phyloP scores from a whole-genome alignment of 2,888 invertebrate species.

The Miltochrista miniata region DNA sequence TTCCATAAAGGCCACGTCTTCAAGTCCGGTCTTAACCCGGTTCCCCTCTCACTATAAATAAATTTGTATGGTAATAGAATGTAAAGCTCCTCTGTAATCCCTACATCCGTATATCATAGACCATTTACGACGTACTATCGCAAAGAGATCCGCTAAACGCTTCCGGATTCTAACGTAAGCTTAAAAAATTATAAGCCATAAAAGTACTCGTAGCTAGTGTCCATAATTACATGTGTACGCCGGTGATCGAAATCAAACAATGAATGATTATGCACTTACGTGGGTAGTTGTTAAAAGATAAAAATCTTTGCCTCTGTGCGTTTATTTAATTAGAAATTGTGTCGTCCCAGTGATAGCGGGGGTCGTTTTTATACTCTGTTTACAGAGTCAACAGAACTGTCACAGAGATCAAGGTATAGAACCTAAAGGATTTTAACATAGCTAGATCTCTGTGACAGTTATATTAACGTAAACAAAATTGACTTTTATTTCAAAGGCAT shows the following conservation, averaged over 20 bases:
- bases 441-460: too few species aligned
- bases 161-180: background rate
- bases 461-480: too few species aligned
- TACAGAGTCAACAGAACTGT: too few species aligned
- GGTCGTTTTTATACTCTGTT: too few species aligned
- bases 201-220: constrained; percentile 5
- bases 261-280: constrained; percentile 43
- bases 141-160: background rate
- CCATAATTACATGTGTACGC: constrained; percentile 21
- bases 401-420: too few species aligned
- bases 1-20: too few species aligned
- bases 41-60: too few species aligned
- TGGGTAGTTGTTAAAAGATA: constrained; percentile 43
- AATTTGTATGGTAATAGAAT: too few species aligned
- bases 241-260: constrained; percentile 34
- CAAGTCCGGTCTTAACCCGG: too few species aligned
- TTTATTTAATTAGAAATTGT: constrained; percentile 41
- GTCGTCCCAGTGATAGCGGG: constrained; percentile 22
- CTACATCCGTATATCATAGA: background rate
- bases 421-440: too few species aligned
- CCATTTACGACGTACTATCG: background rate
- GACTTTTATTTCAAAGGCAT: too few species aligned
- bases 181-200: constrained; percentile 3
- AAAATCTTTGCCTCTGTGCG: constrained; percentile 44
- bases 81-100: too few species aligned